A percentile compares a stretch with the other conserved stretches of the same genome.
Evolutionary conservation across 2,113 vertebrate genomes (phyloP).

Genomic region (Archilochus colubris): DNA sequence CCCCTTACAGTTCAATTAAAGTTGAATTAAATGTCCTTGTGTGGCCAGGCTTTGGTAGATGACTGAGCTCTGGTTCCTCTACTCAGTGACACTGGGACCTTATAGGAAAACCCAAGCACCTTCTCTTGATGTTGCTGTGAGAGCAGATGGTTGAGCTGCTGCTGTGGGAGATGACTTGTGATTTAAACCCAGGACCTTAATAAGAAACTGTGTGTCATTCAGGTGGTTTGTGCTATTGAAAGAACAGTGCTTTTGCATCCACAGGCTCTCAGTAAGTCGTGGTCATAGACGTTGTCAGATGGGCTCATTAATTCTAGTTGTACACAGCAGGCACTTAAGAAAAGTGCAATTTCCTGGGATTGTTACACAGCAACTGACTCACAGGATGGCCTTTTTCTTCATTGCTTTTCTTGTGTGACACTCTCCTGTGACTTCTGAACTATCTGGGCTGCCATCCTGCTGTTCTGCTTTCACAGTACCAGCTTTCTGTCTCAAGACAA

Average conservation of each 20-base stretch:
- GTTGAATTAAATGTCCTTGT: not conserved
- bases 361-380: not conserved
- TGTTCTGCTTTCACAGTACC: not conserved
- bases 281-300: not conserved
- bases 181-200: not conserved
- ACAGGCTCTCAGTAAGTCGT: not conserved
- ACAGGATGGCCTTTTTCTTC: not conserved
- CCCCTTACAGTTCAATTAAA: not conserved
- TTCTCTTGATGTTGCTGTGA: not conserved
- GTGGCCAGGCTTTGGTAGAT: not conserved
- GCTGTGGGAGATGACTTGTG: not conserved
- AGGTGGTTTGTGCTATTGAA: not conserved
- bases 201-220: not conserved
- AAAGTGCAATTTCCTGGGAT: not conserved
- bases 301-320: not conserved
- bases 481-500: not conserved
- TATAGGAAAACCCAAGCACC: not conserved
- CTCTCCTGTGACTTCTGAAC: not conserved
- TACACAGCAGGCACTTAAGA: not conserved
- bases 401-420: not conserved
- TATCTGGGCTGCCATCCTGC: not conserved
- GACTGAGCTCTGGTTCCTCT: not conserved
- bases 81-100: not conserved
- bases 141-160: not conserved
- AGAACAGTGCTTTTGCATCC: not conserved